Base-by-base conservation (phyloP, 2,113 vertebrate species). In the Sapajus apella region DNA sequence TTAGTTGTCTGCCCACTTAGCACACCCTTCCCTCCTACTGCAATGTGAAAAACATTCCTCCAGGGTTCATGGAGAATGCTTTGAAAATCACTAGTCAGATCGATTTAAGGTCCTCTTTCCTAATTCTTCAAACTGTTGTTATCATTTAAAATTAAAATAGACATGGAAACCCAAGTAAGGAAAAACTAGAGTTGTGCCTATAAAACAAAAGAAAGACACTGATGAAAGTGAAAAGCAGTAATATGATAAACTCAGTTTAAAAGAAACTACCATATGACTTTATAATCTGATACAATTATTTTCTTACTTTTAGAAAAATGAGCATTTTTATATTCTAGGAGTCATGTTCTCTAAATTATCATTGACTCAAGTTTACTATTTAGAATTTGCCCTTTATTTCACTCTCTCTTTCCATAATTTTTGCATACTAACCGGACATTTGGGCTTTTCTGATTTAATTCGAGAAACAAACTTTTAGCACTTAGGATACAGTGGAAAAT, bases 391-490 rank as follows among this genome's bases (percentile, higher is more conserved):
- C 16, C 10, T 89, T 70, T 77, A 17, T n/a, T 18, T 83, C 12
- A 80, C 21, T 76, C 9, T 37, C 23, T 82, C n/a, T 77, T 47
- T 52, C 91, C 30, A 90, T 73, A 37, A 52, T 81, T 84, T 70
- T 81, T 87, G 37, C 35, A 66, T 79, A 52, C 17, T 79, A 73
- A 64, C 16, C 72, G 2, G 45, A 17, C 66, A 90, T 61, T 89
- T 73, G 47, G 50, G 27, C 9, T 95, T 16, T 79, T 73, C 45
- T 40, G 86, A 91, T 45, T 93, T 95, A 91, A 72, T 95, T 89
- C 12, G 85, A 85, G 30, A 96, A 91, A 90, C 32, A 96, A 55
- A 76, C 56, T 91, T 80, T 89, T 21, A 96, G 37, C 43, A 47
- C 75, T 18, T 27, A 77, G 43, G 84, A 97, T 12, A 56, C 9